Evolutionary conservation across 2,888 invertebrate genomes (phyloP).

Genomic region (Mesodorylaimus sp.): DNA sequence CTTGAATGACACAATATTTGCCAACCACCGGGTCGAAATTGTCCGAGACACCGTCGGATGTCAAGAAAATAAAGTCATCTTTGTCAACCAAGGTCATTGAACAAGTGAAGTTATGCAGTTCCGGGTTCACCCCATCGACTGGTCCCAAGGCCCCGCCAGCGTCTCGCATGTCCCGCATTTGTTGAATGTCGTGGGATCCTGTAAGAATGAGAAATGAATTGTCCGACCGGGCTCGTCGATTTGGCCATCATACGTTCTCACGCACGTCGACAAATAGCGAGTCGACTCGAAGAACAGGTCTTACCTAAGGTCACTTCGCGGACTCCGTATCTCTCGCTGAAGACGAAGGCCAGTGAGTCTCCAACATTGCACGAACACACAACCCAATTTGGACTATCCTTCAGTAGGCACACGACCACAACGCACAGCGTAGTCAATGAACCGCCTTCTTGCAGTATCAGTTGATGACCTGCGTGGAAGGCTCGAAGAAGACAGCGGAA

Average conservation of each 20-base stretch:
- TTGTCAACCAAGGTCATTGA: slow-evolving; percentile 34
- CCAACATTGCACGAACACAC: slow-evolving; percentile 74
- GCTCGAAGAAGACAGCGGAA: slow-evolving; percentile 56
- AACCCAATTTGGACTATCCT: slow-evolving; percentile 34
- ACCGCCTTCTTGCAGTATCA: slow-evolving; percentile 61
- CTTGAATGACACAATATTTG: slow-evolving; percentile 47
- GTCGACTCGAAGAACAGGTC: too few species aligned
- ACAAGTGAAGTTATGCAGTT: slow-evolving; percentile 64
- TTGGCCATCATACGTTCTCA: too few species aligned
- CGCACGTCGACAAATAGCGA: too few species aligned
- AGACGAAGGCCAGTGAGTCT: slow-evolving; percentile 69
- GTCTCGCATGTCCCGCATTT: slow-evolving; percentile 67
- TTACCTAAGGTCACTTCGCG: slow-evolving; percentile 46
- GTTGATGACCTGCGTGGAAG: slow-evolving; percentile 62
- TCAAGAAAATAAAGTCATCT: slow-evolving; percentile 64
- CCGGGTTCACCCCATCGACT: slow-evolving; percentile 62
- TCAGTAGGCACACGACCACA: slow-evolving; percentile 49
- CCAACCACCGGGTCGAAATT: slow-evolving; percentile 79
- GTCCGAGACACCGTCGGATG: slow-evolving; percentile 72
- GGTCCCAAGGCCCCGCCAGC: slow-evolving; percentile 70
- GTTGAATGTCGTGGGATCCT: slow-evolving; percentile 61
- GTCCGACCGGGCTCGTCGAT: too few species aligned
- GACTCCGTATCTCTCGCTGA: slow-evolving; percentile 52
- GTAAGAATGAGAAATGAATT: too few species aligned
- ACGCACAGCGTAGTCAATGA: slow-evolving; percentile 65